Percentiles rank a stretch among this genome's conserved stretches.
Evolutionary conservation across 2,113 vertebrate species (phyloP).

Genomic region (Reinhardtius hippoglossoides): DNA sequence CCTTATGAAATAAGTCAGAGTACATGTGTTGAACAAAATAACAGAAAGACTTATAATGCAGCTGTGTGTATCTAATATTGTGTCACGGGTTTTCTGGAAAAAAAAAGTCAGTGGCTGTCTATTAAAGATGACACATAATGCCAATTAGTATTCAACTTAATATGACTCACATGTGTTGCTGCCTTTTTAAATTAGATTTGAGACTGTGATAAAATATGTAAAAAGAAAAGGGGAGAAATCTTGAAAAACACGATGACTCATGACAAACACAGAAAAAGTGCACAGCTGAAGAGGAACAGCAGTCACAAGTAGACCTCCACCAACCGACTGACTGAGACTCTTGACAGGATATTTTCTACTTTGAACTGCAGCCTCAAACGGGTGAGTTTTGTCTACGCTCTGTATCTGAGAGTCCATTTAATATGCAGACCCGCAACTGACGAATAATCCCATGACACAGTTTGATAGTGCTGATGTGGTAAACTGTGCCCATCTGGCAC

Average conservation of each 20-base stretch:
- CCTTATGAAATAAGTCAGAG: too few species aligned
- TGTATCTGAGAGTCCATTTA: constrained; percentile 1
- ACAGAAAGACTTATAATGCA: not conserved
- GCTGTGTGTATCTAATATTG: not conserved
- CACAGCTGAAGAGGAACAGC: not conserved
- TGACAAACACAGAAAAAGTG: constrained; percentile 11
- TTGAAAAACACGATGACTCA: constrained; percentile 22
- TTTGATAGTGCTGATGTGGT: constrained; percentile 48
- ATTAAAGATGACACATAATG: not conserved
- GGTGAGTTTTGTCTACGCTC: not conserved
- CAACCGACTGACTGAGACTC: constrained; percentile 2
- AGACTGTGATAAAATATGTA: not conserved
- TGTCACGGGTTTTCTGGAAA: not conserved
- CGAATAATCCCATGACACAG: constrained; percentile 32
- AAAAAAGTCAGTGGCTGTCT: not conserved
- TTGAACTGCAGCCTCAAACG: not conserved
- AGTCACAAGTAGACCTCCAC: not conserved
- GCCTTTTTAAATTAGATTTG: not conserved
- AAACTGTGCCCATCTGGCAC: constrained; percentile 34
- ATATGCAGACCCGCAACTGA: constrained; percentile 23
- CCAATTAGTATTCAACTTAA: not conserved
- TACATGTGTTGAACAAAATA: too few species aligned
- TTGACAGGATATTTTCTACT: not conserved
- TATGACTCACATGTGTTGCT: not conserved
- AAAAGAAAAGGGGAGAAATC: not conserved